Base-by-base conservation (phyloP, 53 echinoderm and acorn worm genomes). In the Henricia sp. region DNA sequence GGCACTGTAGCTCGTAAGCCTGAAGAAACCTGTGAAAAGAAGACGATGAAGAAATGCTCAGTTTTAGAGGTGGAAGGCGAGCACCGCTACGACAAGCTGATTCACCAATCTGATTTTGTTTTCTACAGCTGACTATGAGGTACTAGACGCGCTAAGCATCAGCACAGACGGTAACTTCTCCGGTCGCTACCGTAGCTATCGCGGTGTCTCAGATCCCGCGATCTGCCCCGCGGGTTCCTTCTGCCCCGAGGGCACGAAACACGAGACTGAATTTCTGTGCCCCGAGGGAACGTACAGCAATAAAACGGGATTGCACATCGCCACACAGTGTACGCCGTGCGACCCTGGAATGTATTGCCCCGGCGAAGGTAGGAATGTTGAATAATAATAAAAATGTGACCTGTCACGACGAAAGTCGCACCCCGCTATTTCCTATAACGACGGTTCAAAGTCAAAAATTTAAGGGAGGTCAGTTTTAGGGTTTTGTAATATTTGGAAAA, bases 211-310 rank as follows among this genome's bases (percentile, higher is more conserved):
- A 1, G 90, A 94, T 4, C 96, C 96, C 0, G 90, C 87, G 25
- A 86, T 92, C 39, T 96, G 96, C 50, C 96, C 96, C 0, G 87
- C 87, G 6, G 96, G 93, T 9, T 94, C 94, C 4, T 94, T 84
- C 71, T 96, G 96, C 72, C 91, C 91, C 0, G 85, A 89, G 55
- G 93, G 93, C 32, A 96, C 96, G 3, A 71, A 70, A 67, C 87
- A 83, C 59, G 93, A 77, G 19, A 90, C 75, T 1, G 89, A 96
- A 72, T 96, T 90, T 62, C 83, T 96, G 26, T 96, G 96, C 68
- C 96, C 93, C 8, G 94, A 74, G 32, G 96, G 94, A 20, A 96
- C 96, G 1, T 96, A 67, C 72, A 96, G 96, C 71, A 96, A 96
- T 44, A 77, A 39, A 69, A 96, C 96, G 1, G 93, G 93, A 35